phyloP scores from a whole-genome alignment of 2,888 invertebrate genomes.

The Cerceris ruficornis region DNA sequence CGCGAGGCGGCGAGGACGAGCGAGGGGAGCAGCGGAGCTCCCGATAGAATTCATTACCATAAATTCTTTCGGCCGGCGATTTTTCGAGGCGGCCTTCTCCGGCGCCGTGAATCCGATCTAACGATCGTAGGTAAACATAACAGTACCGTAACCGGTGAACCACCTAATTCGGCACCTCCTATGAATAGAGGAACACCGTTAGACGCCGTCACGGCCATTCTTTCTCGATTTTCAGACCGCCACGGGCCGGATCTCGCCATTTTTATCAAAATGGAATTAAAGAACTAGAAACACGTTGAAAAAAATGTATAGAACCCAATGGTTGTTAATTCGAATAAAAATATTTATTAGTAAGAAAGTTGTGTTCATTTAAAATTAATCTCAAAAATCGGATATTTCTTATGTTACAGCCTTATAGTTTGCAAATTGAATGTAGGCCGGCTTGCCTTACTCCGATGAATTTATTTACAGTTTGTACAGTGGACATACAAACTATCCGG shows the following conservation, averaged over 20 bases:
- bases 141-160: slow-evolving; percentile 50
- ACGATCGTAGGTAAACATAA: slow-evolving; percentile 57
- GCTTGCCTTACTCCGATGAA: too few species aligned
- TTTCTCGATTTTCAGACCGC: slow-evolving; percentile 20
- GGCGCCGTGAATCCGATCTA: slow-evolving; percentile 26
- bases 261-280: too few species aligned
- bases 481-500: too few species aligned
- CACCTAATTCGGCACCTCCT: slow-evolving; percentile 48
- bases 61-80: slow-evolving; percentile 26
- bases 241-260: background rate
- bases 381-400: too few species aligned
- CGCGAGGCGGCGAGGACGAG: background rate
- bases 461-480: too few species aligned
- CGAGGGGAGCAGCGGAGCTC: background rate
- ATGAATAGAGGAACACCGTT: slow-evolving; percentile 56
- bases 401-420: too few species aligned
- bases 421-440: too few species aligned
- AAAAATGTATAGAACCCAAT: too few species aligned
- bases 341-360: too few species aligned
- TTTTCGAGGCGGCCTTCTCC: background rate
- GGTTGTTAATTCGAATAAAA: too few species aligned
- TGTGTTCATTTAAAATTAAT: too few species aligned
- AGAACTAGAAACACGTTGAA: background rate
- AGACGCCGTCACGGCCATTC: slow-evolving; percentile 18
- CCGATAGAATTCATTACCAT: slow-evolving; percentile 38